Base-by-base conservation (phyloP, 1,140 invertebrate species). In the Tigriopus japonicus region DNA sequence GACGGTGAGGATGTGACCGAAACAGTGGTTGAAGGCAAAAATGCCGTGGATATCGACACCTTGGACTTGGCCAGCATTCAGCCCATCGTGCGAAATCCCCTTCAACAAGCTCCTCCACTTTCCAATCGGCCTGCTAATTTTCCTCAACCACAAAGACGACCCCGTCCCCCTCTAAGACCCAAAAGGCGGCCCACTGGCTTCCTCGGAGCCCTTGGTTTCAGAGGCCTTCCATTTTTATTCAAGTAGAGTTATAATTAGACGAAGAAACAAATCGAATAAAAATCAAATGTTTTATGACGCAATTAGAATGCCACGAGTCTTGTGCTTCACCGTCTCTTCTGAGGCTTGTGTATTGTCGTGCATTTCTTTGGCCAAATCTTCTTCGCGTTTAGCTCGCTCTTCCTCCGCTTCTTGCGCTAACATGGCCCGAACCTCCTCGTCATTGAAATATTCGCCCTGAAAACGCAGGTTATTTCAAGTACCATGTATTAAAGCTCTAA, bases 371-470 rank as follows among this genome's bases (percentile, higher is more conserved):
- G 45, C 45, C 45, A 49, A 49, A 17, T 49, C 45, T 17, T 15
- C 45, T 42, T 40, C 23, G 13, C 41, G 15, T 23, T 15, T 58
- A 10, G 15, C 6, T 58, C 41, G 21, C 23, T 55, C 28, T 10
- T 58, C 40, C 21, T 58, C 55, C 3, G 21, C 55, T 41, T 58
- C 55, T 17, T 15, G 28, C n/a, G 15, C 28, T 10, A 58, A 42
- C 55, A 58, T 58, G 42, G 42, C 15, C 15, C 55, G 24, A 17
- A 58, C 40, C 40, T 58, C 55, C 17, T 58, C 55, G 28, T 58
- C 55, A 42, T 58, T 35, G 42, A 58, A 58, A 42, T 58, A 58
- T 42, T 58, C 55, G 17, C 55, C 55, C 55, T 56, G 17, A 23
- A 56, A 56, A n/a, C n/a, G n/a, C n/a, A n/a, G n/a, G n/a, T n/a